These are phyloP conservation scores for Trachelus troglodyta DNA, from an alignment of 2,888 invertebrate genomes.

Conservation along the genomic window DNA sequence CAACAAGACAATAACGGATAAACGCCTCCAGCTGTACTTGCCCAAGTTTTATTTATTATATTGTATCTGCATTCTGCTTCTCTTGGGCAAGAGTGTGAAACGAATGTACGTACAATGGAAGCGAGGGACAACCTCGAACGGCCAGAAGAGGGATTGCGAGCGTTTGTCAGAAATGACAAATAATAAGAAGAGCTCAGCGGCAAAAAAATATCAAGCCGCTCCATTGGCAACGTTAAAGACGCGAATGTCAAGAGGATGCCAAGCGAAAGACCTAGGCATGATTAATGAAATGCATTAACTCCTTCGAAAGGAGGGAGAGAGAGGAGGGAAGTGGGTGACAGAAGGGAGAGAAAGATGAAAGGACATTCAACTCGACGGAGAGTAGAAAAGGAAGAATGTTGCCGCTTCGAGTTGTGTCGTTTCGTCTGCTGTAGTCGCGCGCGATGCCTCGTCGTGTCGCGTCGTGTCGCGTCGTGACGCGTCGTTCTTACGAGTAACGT, in stretches of 20 bases:
- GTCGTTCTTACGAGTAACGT: no score
- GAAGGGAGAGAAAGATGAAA: neutral
- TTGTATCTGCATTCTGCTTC: conserved; percentile 9
- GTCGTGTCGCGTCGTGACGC: no score
- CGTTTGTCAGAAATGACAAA: conserved; percentile 48
- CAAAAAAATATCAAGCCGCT: conserved; percentile 36
- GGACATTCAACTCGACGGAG: no score
- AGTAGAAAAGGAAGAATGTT: no score
- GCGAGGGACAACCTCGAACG: neutral
- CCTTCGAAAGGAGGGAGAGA: conserved; percentile 17
- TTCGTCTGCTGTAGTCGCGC: no score
- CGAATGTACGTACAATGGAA: neutral
- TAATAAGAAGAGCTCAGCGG: conserved; percentile 48
- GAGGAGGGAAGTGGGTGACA: neutral
- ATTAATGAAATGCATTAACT: conserved; percentile 59
- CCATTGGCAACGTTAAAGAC: neutral
- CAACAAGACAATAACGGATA: no score
- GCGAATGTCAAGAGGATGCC: conserved; percentile 14
- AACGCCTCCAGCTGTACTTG: neutral
- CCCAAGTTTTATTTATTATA: conserved; percentile 11
- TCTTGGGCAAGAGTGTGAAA: neutral
- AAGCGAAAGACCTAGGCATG: conserved; percentile 38
- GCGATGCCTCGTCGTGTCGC: no score
- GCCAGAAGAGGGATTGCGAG: conserved; percentile 6
- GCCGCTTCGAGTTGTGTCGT: no score